Base-by-base conservation (phyloP, 2,888 invertebrate genomes). In the Leptinotarsa juncta region DNA sequence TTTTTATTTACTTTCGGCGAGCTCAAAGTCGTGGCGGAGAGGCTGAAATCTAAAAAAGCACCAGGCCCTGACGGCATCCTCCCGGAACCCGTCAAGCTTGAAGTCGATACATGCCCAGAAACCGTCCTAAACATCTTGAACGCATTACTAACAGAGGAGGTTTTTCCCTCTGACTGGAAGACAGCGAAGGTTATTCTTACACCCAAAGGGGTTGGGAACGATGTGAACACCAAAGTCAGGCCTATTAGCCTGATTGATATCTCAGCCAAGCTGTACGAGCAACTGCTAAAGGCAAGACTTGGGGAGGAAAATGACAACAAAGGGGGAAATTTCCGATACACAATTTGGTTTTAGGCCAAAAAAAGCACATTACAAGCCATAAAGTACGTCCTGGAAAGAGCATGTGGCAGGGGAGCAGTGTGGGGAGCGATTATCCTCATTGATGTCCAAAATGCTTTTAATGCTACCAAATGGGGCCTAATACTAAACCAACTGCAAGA, bases 191-290 rank as follows among this genome's bases (percentile, higher is more conserved):
- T 4, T 3, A 67, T 68, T n/a, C 65, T 23, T 12, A 57, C 23
- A 2, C n/a, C 51, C 51, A 51, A 51, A 16, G 51, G 51, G 2
- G n/a, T 0, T 15, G 51, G 67, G 0, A 16, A 20, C 2, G 49
- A 57, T 23, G 57, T 66, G 67, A 66, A 67, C 7, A 32, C 7
- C 14, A 53, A 12, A 32, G 68, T 26, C n/a, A 26, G 42, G 3
- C n/a, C 67, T 15, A 51, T 67, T 12, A 69, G 75, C n/a, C 53
- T 75, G 15, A 32, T 67, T 4, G 67, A 72, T 20, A 50, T 48
- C 14, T 10, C 16, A 3, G 51, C 49, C 18, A 67, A 67, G 23
- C 15, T 67, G 2, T 67, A 20, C 16, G 67, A 67, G 12, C 50
- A 67, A 12, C 50, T 67, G 16, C 50, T 67, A 51, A 53, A 67